These are phyloP conservation scores for Watersipora subatra DNA, from an alignment of 1,140 invertebrate genomes.

Conservation along the genomic window DNA sequence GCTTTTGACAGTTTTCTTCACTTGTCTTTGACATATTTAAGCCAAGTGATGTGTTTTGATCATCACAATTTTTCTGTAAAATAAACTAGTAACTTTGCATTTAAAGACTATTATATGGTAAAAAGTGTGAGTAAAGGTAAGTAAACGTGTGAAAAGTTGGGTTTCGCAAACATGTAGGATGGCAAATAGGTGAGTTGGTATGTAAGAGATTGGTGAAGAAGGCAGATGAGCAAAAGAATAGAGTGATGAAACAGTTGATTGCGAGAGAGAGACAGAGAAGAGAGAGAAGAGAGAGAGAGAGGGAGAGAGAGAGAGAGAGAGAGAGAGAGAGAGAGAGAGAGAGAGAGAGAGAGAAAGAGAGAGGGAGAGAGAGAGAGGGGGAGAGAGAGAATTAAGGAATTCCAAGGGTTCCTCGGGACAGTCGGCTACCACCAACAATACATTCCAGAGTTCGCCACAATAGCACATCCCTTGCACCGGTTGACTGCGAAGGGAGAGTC, in stretches of 20 bases:
- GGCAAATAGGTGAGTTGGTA: constrained; percentile 1
- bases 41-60: too few relatives aligned
- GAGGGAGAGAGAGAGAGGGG: constrained; percentile 11
- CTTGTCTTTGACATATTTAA: too few relatives aligned
- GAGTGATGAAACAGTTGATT: neutral
- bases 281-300: constrained; percentile 4
- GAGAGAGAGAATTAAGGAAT: constrained; percentile 9
- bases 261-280: neutral
- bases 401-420: neutral
- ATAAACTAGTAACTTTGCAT: neutral
- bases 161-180: neutral
- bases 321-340: neutral
- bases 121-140: neutral
- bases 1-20: too few relatives aligned
- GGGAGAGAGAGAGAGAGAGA: constrained; percentile 4
- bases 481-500: too few relatives aligned
- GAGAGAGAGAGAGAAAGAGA: constrained; percentile 6
- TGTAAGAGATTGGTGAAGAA: constrained; percentile 2
- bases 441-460: too few relatives aligned
- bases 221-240: constrained; percentile 8
- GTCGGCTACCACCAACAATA: too few relatives aligned
- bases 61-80: too few relatives aligned
- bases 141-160: neutral
- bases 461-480: too few relatives aligned
- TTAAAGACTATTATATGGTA: neutral